phyloP scores from a whole-genome alignment of 2,888 invertebrate genomes.

The Heliothis peltigera region DNA sequence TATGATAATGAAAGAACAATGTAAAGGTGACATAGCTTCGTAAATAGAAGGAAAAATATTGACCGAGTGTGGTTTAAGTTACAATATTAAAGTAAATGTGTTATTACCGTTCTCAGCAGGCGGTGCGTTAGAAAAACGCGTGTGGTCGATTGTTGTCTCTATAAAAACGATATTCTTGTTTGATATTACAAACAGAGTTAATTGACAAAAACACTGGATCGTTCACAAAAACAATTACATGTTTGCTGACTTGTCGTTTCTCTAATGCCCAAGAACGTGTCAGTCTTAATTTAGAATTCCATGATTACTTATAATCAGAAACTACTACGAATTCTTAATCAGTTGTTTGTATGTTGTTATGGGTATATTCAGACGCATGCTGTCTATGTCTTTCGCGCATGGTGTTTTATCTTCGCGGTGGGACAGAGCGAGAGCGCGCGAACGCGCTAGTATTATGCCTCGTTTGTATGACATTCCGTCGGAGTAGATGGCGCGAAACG shows the following conservation, averaged over 20 bases:
- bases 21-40: not conserved
- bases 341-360: constrained; percentile 21
- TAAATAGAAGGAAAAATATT: constrained; percentile 21
- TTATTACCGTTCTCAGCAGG: constrained; percentile 11
- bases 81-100: constrained; percentile 28
- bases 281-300: constrained; percentile 23
- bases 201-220: constrained; percentile 10
- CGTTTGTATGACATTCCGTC: constrained; percentile 72
- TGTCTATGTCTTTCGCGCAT: constrained; percentile 65
- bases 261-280: constrained; percentile 4
- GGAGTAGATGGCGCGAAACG: constrained; percentile 73
- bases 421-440: constrained; percentile 55
- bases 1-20: constrained; percentile 16
- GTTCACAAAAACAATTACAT: constrained; percentile 27
- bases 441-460: constrained; percentile 55
- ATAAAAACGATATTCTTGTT: too few species aligned
- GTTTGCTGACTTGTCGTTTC: constrained; percentile 2
- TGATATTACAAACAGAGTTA: not conserved
- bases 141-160: not conserved
- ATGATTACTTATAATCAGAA: constrained; percentile 1
- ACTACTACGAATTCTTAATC: constrained; percentile 34
- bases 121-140: not conserved
- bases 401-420: constrained; percentile 69
- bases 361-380: constrained; percentile 61
- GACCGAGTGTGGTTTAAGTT: constrained; percentile 11